Base-by-base conservation (phyloP, 2,888 invertebrate genomes). In the Aproaerema taeniolella region DNA sequence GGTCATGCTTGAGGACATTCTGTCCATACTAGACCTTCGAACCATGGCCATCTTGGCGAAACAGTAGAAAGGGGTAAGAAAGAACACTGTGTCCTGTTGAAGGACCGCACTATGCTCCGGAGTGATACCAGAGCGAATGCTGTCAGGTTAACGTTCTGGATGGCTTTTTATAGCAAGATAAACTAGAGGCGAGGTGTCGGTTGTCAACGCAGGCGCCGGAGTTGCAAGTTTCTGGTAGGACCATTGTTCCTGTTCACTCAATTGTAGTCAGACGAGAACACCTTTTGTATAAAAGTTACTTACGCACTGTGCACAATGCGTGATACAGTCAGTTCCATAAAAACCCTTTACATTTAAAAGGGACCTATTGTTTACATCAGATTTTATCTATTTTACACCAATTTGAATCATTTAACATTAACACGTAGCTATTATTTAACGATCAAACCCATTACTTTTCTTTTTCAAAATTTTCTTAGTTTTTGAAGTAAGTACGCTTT, bases 1-100 rank as follows among this genome's bases (percentile, higher is more conserved):
- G 37, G 81, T 87, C 83, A 82, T 87, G 65, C 81, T 86, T 42
- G 79, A 80, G 53, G 87, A 85, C 87, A 86, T 86, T 52, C 85
- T 78, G 68, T 87, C 87, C 77, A 83, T 82, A 54, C 78, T 82
- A 50, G 83, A 79, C 59, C 79, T 69, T 56, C 77, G 67, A 42
- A 77, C 79, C 73, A 77, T 76, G 55, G 79, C 66, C 77, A 78
- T 79, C 45, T 64, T 72, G 58, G 55, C 50, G 55, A 51, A 53
- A 42, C 54, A 49, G 46, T 49, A 55, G 42, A 53, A 52, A 38
- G n/a, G n/a, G n/a, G 52, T 53, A 46, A 53, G 46, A 39, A 47
- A 41, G 47, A 49, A 40, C 50, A 50, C 43, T 41, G 50, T 57
- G 68, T 66, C 65, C 67, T 53, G 41, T 50, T 54, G 33, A 46